phyloP scores from a whole-genome alignment of 2,113 vertebrate species.

The Mionectes macconnelli region DNA sequence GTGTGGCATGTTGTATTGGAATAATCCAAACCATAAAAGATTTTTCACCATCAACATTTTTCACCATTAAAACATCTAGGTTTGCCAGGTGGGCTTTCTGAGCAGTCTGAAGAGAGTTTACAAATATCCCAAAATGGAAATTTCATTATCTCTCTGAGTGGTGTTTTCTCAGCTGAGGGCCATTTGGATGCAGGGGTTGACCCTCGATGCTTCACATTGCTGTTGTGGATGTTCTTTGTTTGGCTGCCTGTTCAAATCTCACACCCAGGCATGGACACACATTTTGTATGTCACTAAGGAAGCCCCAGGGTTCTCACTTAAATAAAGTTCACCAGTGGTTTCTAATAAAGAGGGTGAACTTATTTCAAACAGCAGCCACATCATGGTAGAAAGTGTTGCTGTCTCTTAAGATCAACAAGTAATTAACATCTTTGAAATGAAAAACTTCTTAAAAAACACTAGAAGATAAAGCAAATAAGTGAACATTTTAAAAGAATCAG shows the following conservation, averaged over 20 bases:
- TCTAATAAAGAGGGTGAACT: neutral
- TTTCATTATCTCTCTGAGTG: neutral
- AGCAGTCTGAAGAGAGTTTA: neutral
- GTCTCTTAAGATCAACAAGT: neutral
- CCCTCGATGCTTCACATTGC: rapidly evolving
- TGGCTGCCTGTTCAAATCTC: neutral
- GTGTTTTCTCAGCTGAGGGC: neutral
- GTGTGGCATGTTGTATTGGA: neutral
- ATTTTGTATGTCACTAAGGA: neutral
- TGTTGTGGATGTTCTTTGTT: neutral
- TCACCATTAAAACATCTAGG: neutral
- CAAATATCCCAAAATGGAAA: neutral
- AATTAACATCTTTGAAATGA: neutral
- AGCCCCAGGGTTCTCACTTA: neutral
- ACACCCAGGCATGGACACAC: neutral
- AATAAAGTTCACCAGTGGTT: neutral
- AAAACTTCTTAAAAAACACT: neutral
- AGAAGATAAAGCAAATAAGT: neutral
- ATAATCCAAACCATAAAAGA: neutral
- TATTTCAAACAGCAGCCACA: neutral
- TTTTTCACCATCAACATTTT: neutral
- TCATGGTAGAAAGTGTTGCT: neutral
- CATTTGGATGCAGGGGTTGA: neutral
- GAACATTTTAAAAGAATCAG: neutral
- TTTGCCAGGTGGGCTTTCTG: neutral